phyloP scores from a whole-genome alignment of 2,797 vertebrate species.

The Enteromius trimaculatus region DNA sequence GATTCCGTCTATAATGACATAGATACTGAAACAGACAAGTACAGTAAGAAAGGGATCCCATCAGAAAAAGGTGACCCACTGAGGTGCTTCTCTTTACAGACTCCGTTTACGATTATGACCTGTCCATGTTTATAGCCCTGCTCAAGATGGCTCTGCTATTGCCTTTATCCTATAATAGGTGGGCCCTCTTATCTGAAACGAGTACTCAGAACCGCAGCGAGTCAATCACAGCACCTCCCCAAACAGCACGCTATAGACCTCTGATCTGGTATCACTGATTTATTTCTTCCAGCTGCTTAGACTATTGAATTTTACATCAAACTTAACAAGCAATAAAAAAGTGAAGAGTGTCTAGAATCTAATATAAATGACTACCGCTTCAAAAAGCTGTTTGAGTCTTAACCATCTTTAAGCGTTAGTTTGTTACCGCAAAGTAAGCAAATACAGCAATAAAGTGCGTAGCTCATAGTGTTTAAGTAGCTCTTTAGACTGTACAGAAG shows the following conservation, averaged over 20 bases:
- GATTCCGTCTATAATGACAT: not conserved
- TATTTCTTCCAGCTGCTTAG: constrained; percentile 14
- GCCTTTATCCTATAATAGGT: constrained; percentile 45
- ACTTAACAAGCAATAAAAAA: constrained; percentile 26
- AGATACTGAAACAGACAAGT: not conserved
- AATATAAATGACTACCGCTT: not conserved
- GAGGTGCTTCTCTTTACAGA: constrained; percentile 14
- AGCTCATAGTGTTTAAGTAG: constrained; percentile 3
- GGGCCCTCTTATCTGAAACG: constrained; percentile 50
- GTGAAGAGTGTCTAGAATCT: not conserved
- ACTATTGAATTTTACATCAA: constrained; percentile 28
- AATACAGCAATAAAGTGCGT: constrained; percentile 1
- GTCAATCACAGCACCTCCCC: constrained; percentile 27
- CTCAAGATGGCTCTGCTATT: constrained; percentile 45
- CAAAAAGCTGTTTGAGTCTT: not conserved
- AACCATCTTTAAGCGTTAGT: constrained; percentile 11
- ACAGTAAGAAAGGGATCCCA: not conserved
- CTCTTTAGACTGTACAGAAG: not conserved
- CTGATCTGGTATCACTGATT: constrained; percentile 33
- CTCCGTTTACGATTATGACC: constrained; percentile 25
- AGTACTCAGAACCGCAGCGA: constrained; percentile 35
- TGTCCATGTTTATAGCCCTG: constrained; percentile 26
- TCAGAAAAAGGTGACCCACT: constrained; percentile 5
- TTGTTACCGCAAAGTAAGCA: not conserved
- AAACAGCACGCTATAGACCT: constrained; percentile 14